phyloP scores from a whole-genome alignment of 2,113 vertebrate genomes.

The Channa maculata region DNA sequence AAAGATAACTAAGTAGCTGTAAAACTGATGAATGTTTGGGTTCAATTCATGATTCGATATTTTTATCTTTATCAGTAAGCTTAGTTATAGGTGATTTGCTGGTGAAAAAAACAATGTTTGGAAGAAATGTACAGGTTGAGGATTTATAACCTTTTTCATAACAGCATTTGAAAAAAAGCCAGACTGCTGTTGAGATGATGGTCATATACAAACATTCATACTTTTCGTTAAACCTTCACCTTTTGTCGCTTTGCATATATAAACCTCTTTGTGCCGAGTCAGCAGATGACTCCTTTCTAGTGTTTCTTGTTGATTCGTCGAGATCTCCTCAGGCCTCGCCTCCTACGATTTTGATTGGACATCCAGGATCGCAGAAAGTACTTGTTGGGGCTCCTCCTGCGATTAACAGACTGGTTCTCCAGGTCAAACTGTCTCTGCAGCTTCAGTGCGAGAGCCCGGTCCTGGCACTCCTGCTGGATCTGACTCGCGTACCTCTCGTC shows the following conservation, averaged over 20 bases:
- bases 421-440: conserved; percentile 90
- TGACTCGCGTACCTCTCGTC: conserved; percentile 77
- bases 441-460: conserved; percentile 88
- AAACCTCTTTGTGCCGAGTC: conserved; percentile 3
- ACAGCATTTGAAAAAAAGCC: neutral
- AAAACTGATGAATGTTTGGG: no score
- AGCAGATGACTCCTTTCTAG: conserved; percentile 18
- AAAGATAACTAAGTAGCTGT: no score
- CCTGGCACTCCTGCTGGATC: conserved; percentile 79
- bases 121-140: conserved; percentile 18
- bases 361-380: conserved; percentile 92
- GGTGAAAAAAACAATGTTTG: conserved; percentile 27
- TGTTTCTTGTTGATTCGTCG: conserved; percentile 74
- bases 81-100: conserved; percentile 49
- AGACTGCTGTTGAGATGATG: neutral
- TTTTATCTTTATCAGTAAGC: neutral
- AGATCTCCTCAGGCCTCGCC: conserved; percentile 76
- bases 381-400: conserved; percentile 83
- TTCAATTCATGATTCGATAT: no score
- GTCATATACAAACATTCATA: conserved; percentile 35
- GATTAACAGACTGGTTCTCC: conserved; percentile 83
- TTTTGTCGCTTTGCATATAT: conserved; percentile 54
- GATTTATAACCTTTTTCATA: neutral
- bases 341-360: conserved; percentile 74
- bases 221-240: conserved; percentile 1